These are phyloP conservation scores for Arrhopalites spinosus DNA, from an alignment of 2,888 invertebrate genomes.

Conservation along the genomic window DNA sequence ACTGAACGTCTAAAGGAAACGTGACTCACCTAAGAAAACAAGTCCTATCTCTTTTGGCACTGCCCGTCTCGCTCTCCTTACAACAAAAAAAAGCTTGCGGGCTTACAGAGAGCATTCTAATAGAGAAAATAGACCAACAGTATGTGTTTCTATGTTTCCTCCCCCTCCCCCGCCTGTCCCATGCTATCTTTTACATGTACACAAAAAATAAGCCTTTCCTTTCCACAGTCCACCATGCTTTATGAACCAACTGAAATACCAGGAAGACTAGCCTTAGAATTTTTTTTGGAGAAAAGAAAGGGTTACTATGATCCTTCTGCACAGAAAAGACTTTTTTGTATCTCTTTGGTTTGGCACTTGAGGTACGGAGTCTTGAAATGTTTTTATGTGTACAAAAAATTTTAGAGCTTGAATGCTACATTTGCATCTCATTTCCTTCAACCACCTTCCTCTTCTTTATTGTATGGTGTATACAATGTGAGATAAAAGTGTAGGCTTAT, in stretches of 20 bases:
- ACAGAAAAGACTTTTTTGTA: background rate
- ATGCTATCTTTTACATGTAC: background rate
- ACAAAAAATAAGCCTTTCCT: background rate
- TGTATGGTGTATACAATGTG: background rate
- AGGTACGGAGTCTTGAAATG: background rate
- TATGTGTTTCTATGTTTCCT: too few species aligned
- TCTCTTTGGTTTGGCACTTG: background rate
- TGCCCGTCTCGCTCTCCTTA: background rate
- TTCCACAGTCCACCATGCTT: too few species aligned
- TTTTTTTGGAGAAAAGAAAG: too few species aligned
- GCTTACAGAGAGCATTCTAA: background rate
- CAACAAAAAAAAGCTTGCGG: background rate
- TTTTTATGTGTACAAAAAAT: background rate
- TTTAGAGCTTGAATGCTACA: background rate
- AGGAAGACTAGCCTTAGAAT: too few species aligned
- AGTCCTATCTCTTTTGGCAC: background rate
- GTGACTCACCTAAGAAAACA: slow-evolving; percentile 27
- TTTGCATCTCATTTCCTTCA: slow-evolving; percentile 17
- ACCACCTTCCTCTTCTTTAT: background rate
- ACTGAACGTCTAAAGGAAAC: slow-evolving; percentile 9
- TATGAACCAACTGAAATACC: too few species aligned
- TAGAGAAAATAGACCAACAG: too few species aligned
- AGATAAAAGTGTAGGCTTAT: background rate
- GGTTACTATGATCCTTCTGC: too few species aligned
- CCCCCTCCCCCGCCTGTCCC: background rate